Percentiles rank a stretch among this genome's conserved stretches.
Evolutionary conservation across 2,113 vertebrate species (phyloP).

Genomic region (Thomomys bottae): DNA sequence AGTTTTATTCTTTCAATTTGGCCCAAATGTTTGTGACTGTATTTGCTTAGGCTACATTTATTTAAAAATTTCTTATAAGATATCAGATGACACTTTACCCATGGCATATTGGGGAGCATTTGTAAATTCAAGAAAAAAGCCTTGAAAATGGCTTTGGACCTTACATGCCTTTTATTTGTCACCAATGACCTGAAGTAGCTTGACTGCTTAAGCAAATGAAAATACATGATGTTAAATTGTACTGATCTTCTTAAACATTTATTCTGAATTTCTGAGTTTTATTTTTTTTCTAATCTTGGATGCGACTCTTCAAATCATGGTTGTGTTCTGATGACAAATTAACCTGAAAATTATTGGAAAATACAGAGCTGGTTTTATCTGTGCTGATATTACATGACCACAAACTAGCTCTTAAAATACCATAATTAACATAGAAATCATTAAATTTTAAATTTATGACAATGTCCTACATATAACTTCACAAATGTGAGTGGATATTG

Average conservation of each 20-base stretch:
- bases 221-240: background rate
- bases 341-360: slow-evolving; percentile 24
- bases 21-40: background rate
- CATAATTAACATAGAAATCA: slow-evolving; percentile 25
- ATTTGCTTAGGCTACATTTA: background rate
- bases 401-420: background rate
- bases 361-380: background rate
- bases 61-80: slow-evolving; percentile 55
- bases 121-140: slow-evolving; percentile 40
- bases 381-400: background rate
- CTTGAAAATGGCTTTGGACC: background rate
- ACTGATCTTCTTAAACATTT: slow-evolving; percentile 1
- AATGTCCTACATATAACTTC: background rate
- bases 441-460: background rate
- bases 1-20: slow-evolving; percentile 32
- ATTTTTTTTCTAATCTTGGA: slow-evolving; percentile 44
- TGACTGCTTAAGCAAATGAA: slow-evolving; percentile 7
- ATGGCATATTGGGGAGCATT: background rate
- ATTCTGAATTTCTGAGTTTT: slow-evolving; percentile 1
- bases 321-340: background rate
- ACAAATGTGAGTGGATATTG: background rate
- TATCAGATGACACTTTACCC: background rate
- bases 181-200: background rate
- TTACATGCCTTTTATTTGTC: background rate
- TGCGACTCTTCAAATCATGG: background rate